Conservation (phyloP, 2,113 vertebrate genomes). For the Haemorhous mexicanus region DNA sequence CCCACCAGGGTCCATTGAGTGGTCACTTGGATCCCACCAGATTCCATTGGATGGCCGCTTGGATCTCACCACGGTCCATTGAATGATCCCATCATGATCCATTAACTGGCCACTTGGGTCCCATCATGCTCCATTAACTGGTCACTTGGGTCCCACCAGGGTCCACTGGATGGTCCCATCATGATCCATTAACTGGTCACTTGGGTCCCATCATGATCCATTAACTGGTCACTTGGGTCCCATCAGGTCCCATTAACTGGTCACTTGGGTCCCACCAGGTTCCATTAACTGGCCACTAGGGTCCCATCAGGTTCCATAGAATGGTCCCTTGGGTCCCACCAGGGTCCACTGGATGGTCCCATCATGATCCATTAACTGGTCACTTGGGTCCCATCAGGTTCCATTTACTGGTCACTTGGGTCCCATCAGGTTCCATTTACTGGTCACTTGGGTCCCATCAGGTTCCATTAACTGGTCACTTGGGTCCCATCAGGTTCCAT, state of each 20-base stretch:
- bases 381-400: too few species aligned
- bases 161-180: fast-evolving
- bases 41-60: fast-evolving
- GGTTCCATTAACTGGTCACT: too few species aligned
- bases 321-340: not conserved
- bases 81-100: too few species aligned
- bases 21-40: fast-evolving
- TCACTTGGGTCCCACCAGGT: too few species aligned
- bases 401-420: fast-evolving
- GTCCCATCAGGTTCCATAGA: fast-evolving
- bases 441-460: not conserved
- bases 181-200: too few species aligned
- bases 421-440: fast-evolving
- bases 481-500: fast-evolving
- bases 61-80: fast-evolving
- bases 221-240: fast-evolving
- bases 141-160: not conserved
- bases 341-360: fast-evolving
- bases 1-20: fast-evolving
- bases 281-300: fast-evolving
- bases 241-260: fast-evolving
- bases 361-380: not conserved
- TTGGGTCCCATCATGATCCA: not conserved
- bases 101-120: too few species aligned
- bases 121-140: fast-evolving